phyloP scores from a whole-genome alignment of 1,140 invertebrate species.

The Aricia agestis region DNA sequence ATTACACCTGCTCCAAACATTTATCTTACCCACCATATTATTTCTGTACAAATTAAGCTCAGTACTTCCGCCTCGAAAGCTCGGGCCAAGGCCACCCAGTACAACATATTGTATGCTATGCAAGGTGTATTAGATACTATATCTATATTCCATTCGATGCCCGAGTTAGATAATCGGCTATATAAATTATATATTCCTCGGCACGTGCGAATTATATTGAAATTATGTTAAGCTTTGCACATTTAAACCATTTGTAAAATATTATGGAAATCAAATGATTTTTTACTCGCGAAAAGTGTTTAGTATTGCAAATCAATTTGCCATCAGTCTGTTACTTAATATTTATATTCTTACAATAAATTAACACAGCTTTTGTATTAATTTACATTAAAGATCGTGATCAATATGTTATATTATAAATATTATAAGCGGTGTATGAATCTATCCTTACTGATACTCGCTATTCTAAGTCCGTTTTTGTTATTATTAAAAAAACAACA shows the following conservation, averaged over 20 bases:
- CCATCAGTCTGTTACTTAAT: not conserved
- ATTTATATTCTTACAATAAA: not conserved
- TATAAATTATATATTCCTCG: constrained; percentile 2
- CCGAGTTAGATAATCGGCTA: not conserved
- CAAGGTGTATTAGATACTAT: not conserved
- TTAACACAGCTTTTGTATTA: not conserved
- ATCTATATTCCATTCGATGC: not conserved
- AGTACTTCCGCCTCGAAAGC: not conserved
- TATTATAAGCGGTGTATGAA: too few relatives aligned
- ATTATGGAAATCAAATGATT: not conserved
- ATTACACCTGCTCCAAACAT: too few relatives aligned
- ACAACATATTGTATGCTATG: not conserved
- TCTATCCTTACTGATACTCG: too few relatives aligned
- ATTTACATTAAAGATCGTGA: not conserved
- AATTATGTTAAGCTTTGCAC: not conserved
- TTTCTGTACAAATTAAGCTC: too few relatives aligned
- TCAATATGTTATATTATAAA: too few relatives aligned
- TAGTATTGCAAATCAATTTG: not conserved
- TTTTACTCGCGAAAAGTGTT: not conserved
- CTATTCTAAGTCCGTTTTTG: not conserved
- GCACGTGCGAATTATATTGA: not conserved
- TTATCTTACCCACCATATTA: too few relatives aligned
- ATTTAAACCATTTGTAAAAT: not conserved
- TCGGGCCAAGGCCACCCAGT: not conserved
- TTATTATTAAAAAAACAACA: not conserved